Evolutionary conservation across 2,113 vertebrate genomes (phyloP).

Genomic region (Carollia perspicillata): DNA sequence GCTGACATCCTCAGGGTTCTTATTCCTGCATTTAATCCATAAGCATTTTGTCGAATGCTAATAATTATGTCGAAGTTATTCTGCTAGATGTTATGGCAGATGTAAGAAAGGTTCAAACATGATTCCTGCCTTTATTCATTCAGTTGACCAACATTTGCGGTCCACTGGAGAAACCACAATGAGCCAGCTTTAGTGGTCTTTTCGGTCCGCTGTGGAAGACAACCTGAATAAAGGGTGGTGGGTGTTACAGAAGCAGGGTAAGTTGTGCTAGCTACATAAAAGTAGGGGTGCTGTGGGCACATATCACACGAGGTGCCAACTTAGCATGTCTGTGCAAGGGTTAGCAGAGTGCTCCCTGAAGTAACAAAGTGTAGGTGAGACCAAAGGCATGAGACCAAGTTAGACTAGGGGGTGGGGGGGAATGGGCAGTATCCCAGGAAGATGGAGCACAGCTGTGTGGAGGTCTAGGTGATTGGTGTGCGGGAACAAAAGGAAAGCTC

Average conservation of each 20-base stretch:
- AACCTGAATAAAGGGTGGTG: background rate
- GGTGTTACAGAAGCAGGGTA: background rate
- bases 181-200: background rate
- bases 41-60: conserved; percentile 39
- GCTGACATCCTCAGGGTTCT: conserved; percentile 51
- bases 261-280: background rate
- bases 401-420: background rate
- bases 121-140: background rate
- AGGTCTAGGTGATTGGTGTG: background rate
- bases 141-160: background rate
- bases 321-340: background rate
- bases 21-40: conserved; percentile 13
- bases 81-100: background rate
- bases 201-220: background rate
- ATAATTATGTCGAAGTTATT: conserved; percentile 37
- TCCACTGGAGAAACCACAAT: background rate
- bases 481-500: background rate
- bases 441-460: background rate
- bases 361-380: background rate
- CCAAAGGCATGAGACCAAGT: background rate
- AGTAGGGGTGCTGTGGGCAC: background rate
- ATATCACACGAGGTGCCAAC: too few relatives aligned
- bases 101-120: background rate
- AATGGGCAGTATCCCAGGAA: background rate
- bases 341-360: background rate